Evolutionary conservation across 2,888 invertebrate genomes (phyloP).

Genomic region (Lagria hirta): DNA sequence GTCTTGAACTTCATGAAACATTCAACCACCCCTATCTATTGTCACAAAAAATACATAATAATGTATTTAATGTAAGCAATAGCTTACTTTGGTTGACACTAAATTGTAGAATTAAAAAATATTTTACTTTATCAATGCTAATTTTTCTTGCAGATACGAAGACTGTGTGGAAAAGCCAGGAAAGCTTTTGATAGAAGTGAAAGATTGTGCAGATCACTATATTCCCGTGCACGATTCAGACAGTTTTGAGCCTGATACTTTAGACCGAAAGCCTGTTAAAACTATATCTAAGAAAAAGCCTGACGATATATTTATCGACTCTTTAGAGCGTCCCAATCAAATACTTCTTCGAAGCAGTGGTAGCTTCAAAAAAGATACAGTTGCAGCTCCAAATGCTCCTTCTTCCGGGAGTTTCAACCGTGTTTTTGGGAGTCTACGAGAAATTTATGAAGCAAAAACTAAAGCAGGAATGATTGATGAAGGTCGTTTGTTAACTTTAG

Average conservation of each 20-base stretch:
- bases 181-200: constrained; percentile 80
- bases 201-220: constrained; percentile 77
- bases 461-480: constrained; percentile 57
- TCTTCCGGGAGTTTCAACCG: constrained; percentile 51
- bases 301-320: constrained; percentile 57
- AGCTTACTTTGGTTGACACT: no score
- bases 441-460: constrained; percentile 70
- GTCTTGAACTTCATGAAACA: no score
- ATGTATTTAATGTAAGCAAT: no score
- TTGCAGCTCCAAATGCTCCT: constrained; percentile 30
- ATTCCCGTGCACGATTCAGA: constrained; percentile 77
- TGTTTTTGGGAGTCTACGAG: constrained; percentile 69
- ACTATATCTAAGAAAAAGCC: constrained; percentile 33
- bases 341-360: constrained; percentile 69
- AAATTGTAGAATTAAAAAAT: no score
- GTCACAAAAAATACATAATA: no score
- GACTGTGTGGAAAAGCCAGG: constrained; percentile 67
- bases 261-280: constrained; percentile 79
- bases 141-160: constrained; percentile 54
- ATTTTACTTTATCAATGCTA: no score
- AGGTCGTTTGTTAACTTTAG: constrained; percentile 69
- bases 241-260: constrained; percentile 82
- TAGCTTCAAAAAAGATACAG: constrained; percentile 64
- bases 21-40: no score
- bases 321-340: constrained; percentile 59